Conservation (phyloP, 2,888 invertebrate genomes). For the Busseola fusca region DNA sequence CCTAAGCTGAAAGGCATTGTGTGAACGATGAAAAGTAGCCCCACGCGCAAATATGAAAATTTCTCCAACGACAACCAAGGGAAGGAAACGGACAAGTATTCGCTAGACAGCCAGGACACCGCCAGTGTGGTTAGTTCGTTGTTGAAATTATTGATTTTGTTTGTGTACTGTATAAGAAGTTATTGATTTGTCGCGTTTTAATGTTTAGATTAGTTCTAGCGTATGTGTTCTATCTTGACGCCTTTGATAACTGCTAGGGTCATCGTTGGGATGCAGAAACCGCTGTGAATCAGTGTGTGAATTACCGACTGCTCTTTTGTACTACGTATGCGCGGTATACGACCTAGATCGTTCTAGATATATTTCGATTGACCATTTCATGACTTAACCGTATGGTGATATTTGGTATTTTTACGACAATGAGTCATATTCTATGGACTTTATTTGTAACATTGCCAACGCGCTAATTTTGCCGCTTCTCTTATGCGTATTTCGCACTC, state of each 20-base stretch:
- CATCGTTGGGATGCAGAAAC: conserved; percentile 27
- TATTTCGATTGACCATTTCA: conserved; percentile 34
- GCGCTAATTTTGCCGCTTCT: conserved; percentile 25
- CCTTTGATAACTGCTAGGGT: conserved; percentile 18
- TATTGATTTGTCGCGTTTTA: conserved; percentile 80
- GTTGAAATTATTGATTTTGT: conserved; percentile 86
- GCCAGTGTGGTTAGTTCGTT: conserved; percentile 86
- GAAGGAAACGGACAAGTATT: conserved; percentile 86
- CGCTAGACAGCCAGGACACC: conserved; percentile 87
- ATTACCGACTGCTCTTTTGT: conserved; percentile 33
- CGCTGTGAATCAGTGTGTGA: conserved; percentile 16
- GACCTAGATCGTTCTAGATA: conserved; percentile 71
- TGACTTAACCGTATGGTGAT: conserved; percentile 12
- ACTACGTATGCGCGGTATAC: conserved; percentile 54
- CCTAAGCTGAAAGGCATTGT: conserved; percentile 77
- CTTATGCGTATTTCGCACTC: conserved; percentile 38
- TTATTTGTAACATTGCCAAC: conserved; percentile 46
- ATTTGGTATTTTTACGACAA: conserved; percentile 14
- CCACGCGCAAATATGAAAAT: conserved; percentile 87
- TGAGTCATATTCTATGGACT: conserved; percentile 4
- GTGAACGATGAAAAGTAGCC: conserved; percentile 88
- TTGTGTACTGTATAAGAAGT: conserved; percentile 78
- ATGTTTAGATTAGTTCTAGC: conserved; percentile 63
- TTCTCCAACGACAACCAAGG: conserved; percentile 84
- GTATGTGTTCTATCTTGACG: conserved; percentile 40